Percentiles rank a stretch among this genome's conserved stretches.
Evolutionary conservation across 92 coral and sea anemone genomes (phyloP).

Genomic region (Micromussa lordhowensis): DNA sequence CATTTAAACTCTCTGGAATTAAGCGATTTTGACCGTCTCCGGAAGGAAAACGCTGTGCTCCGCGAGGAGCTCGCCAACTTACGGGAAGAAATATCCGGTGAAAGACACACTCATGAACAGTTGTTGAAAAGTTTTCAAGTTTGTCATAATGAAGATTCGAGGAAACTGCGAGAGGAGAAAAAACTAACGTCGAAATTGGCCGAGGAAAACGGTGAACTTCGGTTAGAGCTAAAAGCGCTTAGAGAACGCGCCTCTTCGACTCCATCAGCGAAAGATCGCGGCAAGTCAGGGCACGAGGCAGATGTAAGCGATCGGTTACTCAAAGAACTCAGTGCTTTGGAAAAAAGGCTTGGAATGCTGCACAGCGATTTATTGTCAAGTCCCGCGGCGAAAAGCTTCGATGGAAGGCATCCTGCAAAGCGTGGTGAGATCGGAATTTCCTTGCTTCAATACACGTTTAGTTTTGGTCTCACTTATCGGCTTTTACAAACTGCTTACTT

Average conservation of each 20-base stretch:
- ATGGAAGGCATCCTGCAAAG: slow-evolving; percentile 52
- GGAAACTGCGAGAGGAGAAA: slow-evolving; percentile 65
- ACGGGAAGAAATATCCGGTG: slow-evolving; percentile 72
- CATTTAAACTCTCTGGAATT: slow-evolving; percentile 61
- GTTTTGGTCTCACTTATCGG: not conserved
- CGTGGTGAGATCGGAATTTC: slow-evolving; percentile 69
- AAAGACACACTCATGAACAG: slow-evolving; percentile 74
- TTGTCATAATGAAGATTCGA: slow-evolving; percentile 68
- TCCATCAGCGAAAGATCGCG: slow-evolving; percentile 11
- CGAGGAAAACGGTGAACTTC: slow-evolving; percentile 75
- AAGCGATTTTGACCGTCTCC: slow-evolving; percentile 75
- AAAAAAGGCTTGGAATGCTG: slow-evolving; percentile 63
- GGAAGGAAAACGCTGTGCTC: slow-evolving; percentile 72
- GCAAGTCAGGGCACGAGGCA: slow-evolving; percentile 7
- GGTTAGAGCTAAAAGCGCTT: slow-evolving; percentile 62
- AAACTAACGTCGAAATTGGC: slow-evolving; percentile 68
- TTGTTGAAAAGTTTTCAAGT: slow-evolving; percentile 69
- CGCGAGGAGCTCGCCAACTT: slow-evolving; percentile 72
- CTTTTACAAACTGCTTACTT: not conserved
- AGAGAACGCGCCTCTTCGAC: slow-evolving; percentile 49
- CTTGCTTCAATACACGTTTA: not conserved
- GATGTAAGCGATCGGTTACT: slow-evolving; percentile 48
- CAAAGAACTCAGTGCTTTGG: slow-evolving; percentile 48
- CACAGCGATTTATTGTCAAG: slow-evolving; percentile 70
- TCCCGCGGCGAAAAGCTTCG: slow-evolving; percentile 57